These are phyloP conservation scores for Lypha dubia DNA, from an alignment of 2,888 invertebrate species.

Conservation along the genomic window DNA sequence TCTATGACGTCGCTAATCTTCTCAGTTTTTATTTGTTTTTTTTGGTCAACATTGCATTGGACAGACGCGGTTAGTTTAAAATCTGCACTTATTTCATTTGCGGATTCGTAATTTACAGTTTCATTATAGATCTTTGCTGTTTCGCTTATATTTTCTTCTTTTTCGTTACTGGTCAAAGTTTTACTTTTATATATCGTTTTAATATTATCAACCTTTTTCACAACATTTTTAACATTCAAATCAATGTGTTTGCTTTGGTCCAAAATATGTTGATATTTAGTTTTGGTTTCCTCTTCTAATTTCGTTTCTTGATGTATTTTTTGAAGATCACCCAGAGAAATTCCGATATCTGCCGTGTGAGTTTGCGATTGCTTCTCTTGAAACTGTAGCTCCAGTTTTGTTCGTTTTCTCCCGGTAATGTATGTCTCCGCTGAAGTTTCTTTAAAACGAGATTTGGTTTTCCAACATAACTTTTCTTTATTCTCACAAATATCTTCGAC, in stretches of 20 bases:
- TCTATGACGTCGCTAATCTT: neutral
- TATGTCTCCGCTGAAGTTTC: neutral
- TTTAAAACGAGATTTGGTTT: neutral
- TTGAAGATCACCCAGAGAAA: neutral
- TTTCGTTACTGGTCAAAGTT: neutral
- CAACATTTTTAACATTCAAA: conserved; percentile 1
- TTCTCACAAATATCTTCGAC: neutral
- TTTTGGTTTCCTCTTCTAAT: neutral
- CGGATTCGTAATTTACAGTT: neutral
- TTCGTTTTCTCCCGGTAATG: neutral
- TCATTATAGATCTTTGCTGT: neutral
- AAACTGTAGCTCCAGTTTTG: neutral
- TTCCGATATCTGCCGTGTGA: neutral
- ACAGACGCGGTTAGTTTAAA: neutral
- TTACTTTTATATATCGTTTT: conserved; percentile 2
- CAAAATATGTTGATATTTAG: neutral
- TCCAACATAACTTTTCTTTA: neutral
- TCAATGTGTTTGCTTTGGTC: neutral
- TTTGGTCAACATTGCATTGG: neutral
- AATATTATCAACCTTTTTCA: neutral
- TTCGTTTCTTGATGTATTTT: conserved; percentile 1
- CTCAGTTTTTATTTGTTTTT: neutral
- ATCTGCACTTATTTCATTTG: neutral
- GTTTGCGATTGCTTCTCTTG: neutral
- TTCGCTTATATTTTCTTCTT: neutral